Evolutionary conservation across 2,113 vertebrate genomes (phyloP), one percentile per base, ranked within the genome.

Genomic region (Guaruba guarouba): DNA sequence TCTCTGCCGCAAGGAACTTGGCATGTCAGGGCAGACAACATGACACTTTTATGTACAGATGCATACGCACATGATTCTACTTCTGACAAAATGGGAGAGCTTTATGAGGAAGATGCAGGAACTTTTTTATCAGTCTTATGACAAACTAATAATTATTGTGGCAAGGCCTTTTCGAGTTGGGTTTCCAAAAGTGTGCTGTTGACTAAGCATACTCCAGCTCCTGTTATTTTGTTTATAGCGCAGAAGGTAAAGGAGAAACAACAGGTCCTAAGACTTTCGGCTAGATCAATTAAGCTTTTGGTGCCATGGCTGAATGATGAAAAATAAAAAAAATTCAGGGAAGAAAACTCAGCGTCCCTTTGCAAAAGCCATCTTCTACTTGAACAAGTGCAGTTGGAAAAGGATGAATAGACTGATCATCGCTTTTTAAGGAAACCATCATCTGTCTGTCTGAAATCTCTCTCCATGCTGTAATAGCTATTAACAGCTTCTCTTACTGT

Each of bases 401-500:
- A 86, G 68, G 43, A 39, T 77, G 35, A 88, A 78, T 19, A 80
- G n/a, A 59, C 46, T 59, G 25, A 95, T 81, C 64, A 70, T 14
- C 68, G 68, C 86, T 96, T 88, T 93, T 94, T 94, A 92, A 93
- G 80, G 92, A 93, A 96, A 88, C 55, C 39, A 37, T 90, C 68
- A 83, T 93, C 87, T 86, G 82, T 80, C 90, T 88, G 68, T 96
- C 93, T 96, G 82, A 93, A 96, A 92, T 86, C 67, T 78, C 66
- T 78, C 55, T 71, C 64, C 64, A 37, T 88, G 90, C 43, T 92
- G 71, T 96, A 88, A 91, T 86, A 90, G 43, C 64, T 94, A 93
- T 93, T 94, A 96, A 81, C 64, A 93, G 46, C 51, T 64, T 78
- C 79, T 74, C 61, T 95, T 92, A 86, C 86, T 93, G 79, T 92